Evolutionary conservation across 2,888 invertebrate species (phyloP).

Genomic region (Catocala sponsa): DNA sequence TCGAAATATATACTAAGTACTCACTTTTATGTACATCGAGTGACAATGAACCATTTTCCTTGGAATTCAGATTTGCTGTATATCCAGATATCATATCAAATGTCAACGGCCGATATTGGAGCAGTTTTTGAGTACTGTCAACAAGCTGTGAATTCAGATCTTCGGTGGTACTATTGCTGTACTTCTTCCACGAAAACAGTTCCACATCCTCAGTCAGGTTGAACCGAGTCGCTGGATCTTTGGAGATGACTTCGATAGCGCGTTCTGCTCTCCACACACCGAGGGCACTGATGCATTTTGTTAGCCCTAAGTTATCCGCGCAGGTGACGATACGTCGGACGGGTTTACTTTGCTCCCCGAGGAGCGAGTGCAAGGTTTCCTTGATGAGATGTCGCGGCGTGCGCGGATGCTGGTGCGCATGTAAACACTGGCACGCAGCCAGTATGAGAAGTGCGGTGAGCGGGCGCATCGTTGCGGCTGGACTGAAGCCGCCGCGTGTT

Average conservation of each 20-base stretch:
- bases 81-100: conserved; percentile 85
- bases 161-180: conserved; percentile 76
- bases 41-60: conserved; percentile 80
- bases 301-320: conserved; percentile 70
- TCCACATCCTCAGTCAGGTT: conserved; percentile 66
- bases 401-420: conserved; percentile 56
- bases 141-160: conserved; percentile 84
- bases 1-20: conserved; percentile 27
- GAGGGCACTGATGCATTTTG: conserved; percentile 88
- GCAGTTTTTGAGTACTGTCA: conserved; percentile 81
- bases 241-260: conserved; percentile 56
- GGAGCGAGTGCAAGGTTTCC: conserved; percentile 51
- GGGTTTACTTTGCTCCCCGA: conserved; percentile 51
- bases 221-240: conserved; percentile 42
- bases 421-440: conserved; percentile 65
- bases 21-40: conserved; percentile 84
- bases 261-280: conserved; percentile 84
- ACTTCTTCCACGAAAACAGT: conserved; percentile 79
- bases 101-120: conserved; percentile 82
- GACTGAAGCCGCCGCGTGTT: conserved; percentile 66
- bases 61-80: conserved; percentile 83
- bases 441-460: conserved; percentile 74
- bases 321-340: conserved; percentile 63
- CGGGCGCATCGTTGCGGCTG: conserved; percentile 80
- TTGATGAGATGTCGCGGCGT: conserved; percentile 57